These are phyloP conservation scores for Acanthopleura granulata DNA, from an alignment of 2,888 invertebrate genomes.

Conservation along the genomic window DNA sequence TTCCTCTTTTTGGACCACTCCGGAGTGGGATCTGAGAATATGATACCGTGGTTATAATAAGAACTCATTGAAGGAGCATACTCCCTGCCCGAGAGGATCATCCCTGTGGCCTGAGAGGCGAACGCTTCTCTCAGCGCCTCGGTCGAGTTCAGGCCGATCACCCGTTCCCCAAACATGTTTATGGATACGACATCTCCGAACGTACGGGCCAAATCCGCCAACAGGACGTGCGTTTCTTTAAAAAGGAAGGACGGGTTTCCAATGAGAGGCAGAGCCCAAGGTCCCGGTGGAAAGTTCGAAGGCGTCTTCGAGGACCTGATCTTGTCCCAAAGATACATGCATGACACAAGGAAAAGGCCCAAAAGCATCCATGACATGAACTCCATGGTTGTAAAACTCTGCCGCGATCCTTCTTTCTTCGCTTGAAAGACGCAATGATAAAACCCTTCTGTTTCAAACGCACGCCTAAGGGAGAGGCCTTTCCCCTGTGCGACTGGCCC, in stretches of 20 bases:
- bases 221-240: background rate
- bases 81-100: background rate
- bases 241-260: background rate
- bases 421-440: too few species aligned
- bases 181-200: background rate
- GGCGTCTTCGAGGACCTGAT: background rate
- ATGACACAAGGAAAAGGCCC: too few species aligned
- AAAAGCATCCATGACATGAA: too few species aligned
- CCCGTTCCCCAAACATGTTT: background rate
- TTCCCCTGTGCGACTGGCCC: too few species aligned
- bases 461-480: too few species aligned
- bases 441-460: too few species aligned
- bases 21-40: background rate
- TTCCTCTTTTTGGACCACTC: background rate
- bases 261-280: background rate
- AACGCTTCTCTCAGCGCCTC: background rate
- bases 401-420: too few species aligned
- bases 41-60: background rate
- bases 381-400: too few species aligned
- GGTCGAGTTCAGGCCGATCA: background rate
- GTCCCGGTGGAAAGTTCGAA: background rate
- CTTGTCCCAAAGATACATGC: too few species aligned
- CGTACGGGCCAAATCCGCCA: background rate
- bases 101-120: background rate
- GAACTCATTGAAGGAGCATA: background rate